A percentile compares a stretch with the other conserved stretches of the same genome.
phyloP scores from a whole-genome alignment of 1,140 invertebrate species.

The Ganaspis sp. region DNA sequence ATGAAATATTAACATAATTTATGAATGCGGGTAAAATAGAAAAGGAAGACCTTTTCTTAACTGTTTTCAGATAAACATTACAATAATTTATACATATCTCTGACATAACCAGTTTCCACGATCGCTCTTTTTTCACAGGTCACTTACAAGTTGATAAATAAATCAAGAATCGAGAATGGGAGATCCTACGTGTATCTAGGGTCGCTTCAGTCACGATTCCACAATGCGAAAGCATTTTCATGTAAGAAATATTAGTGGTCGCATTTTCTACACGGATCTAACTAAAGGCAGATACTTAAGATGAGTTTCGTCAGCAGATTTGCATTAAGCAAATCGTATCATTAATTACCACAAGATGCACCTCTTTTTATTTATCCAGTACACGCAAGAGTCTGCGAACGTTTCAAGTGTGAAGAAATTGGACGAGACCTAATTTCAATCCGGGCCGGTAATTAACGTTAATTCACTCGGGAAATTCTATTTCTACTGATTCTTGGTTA shows the following conservation, averaged over 20 bases:
- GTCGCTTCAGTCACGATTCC: neutral
- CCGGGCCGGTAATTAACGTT: neutral
- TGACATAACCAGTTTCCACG: neutral
- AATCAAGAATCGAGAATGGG: neutral
- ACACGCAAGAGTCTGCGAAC: slow-evolving; percentile 10
- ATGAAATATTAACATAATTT: too few species aligned
- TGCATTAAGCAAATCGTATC: neutral
- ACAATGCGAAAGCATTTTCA: slow-evolving; percentile 9
- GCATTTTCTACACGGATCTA: slow-evolving; percentile 19
- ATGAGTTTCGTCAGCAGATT: neutral
- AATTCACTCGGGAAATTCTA: neutral
- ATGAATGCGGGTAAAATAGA: too few species aligned
- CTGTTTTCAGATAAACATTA: neutral
- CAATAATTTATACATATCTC: neutral
- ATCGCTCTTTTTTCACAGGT: neutral
- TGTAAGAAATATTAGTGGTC: neutral
- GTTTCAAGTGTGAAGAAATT: slow-evolving; percentile 8
- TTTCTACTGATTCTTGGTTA: neutral
- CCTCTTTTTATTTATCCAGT: neutral
- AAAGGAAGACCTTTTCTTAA: too few species aligned
- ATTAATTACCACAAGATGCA: neutral
- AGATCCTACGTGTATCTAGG: neutral
- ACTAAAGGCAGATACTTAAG: neutral
- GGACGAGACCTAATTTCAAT: slow-evolving; percentile 18
- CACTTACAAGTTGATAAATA: slow-evolving; percentile 5